Evolutionary conservation across 2,113 vertebrate genomes (phyloP).

Genomic region (Sigmodon hispidus): DNA sequence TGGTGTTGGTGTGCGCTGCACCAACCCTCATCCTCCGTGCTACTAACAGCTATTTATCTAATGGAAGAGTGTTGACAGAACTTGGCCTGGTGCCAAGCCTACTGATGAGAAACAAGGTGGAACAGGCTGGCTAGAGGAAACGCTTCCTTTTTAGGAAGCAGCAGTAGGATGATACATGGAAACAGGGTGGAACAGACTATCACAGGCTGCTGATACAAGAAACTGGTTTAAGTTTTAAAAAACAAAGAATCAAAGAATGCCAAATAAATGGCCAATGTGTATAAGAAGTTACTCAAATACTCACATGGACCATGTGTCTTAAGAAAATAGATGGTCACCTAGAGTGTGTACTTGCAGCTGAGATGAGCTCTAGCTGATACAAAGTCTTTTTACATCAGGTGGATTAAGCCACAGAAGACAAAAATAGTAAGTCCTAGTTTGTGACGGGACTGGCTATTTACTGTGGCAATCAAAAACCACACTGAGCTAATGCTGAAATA

Average conservation of each 20-base stretch:
- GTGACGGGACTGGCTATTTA: conserved; percentile 34
- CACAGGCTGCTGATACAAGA: conserved; percentile 55
- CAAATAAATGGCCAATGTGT: conserved; percentile 46
- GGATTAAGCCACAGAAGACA: conserved; percentile 41
- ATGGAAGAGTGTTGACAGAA: conserved; percentile 74
- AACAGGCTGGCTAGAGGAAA: conserved; percentile 65
- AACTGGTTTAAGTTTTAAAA: conserved; percentile 66
- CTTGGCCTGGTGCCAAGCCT: conserved; percentile 59
- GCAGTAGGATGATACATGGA: conserved; percentile 62
- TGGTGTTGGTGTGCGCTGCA: not conserved
- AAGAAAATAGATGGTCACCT: conserved; percentile 31
- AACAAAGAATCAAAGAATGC: conserved; percentile 53
- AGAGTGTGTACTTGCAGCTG: not conserved
- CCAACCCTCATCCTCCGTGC: conserved; percentile 24
- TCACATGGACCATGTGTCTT: conserved; percentile 50
- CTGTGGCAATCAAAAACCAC: conserved; percentile 43
- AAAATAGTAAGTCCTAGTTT: conserved; percentile 50
- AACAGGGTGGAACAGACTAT: conserved; percentile 53
- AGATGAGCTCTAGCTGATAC: conserved; percentile 36
- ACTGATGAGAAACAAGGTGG: conserved; percentile 72
- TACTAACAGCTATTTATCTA: conserved; percentile 69
- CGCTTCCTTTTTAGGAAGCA: conserved; percentile 76
- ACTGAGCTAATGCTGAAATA: conserved; percentile 49
- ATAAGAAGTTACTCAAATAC: conserved; percentile 29
- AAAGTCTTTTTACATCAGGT: conserved; percentile 37